These are phyloP conservation scores for Coleophora flavipennella DNA, from an alignment of 2,888 invertebrate genomes.

Conservation along the genomic window DNA sequence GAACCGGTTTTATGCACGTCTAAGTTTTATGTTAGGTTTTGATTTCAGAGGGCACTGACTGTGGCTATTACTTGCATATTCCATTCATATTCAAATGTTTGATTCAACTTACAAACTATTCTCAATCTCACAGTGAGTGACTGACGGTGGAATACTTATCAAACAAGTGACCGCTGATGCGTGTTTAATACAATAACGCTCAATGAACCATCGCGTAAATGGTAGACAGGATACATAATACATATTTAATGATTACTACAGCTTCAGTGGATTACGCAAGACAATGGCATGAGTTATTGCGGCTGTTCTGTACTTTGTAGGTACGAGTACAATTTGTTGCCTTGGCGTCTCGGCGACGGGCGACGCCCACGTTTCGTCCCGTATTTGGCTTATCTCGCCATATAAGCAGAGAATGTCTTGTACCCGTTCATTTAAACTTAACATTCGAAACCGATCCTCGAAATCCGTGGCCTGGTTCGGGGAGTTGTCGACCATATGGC, in stretches of 20 bases:
- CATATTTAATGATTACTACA: constrained; percentile 40
- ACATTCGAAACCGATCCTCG: constrained; percentile 40
- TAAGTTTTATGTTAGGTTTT: constrained; percentile 12
- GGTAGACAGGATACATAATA: constrained; percentile 54
- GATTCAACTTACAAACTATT: constrained; percentile 16
- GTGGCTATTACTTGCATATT: constrained; percentile 20
- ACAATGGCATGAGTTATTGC: constrained; percentile 46
- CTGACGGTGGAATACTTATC: constrained; percentile 1
- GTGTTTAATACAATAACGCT: constrained; percentile 28
- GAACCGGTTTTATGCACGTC: constrained; percentile 42
- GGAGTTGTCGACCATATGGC: constrained; percentile 36
- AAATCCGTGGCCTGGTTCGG: constrained; percentile 30
- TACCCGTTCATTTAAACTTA: constrained; percentile 28
- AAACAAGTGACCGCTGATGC: neutral
- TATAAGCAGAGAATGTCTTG: constrained; percentile 56
- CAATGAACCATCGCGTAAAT: constrained; percentile 50
- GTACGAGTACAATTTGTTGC: constrained; percentile 31
- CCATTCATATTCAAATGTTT: constrained; percentile 22
- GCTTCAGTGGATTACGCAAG: constrained; percentile 51
- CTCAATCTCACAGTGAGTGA: neutral
- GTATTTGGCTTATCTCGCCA: constrained; percentile 51
- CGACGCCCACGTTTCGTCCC: constrained; percentile 51
- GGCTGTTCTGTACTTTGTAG: constrained; percentile 19
- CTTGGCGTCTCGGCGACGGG: constrained; percentile 38
- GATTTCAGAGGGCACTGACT: neutral